Evolutionary conservation across 2,797 vertebrate species (phyloP).

Genomic region (Heliangelus exortis): DNA sequence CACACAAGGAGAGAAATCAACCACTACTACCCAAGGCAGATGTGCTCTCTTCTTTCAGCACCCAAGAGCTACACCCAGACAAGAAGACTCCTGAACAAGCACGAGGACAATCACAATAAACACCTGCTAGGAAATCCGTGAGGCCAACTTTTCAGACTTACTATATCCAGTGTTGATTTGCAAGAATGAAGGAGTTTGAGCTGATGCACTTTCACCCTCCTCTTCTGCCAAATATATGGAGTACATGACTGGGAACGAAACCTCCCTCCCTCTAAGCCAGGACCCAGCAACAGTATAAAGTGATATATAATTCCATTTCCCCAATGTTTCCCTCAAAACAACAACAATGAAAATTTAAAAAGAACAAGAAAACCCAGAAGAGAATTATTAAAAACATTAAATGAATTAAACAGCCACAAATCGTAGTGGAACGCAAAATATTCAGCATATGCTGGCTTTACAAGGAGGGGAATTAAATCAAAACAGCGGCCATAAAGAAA

Average conservation of each 20-base stretch:
- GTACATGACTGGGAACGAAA: not conserved
- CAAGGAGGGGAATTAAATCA: not conserved
- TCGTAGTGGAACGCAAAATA: not conserved
- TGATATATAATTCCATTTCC: not conserved
- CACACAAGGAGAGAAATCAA: not conserved
- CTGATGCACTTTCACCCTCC: not conserved
- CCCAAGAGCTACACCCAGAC: not conserved
- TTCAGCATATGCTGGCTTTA: not conserved
- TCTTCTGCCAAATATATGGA: not conserved
- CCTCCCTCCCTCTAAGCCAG: not conserved
- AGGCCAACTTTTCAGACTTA: not conserved
- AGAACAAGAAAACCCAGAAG: not conserved
- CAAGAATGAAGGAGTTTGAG: not conserved
- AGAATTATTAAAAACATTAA: conserved; percentile 40
- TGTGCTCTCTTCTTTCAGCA: not conserved
- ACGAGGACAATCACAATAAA: not conserved
- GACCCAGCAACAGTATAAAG: not conserved
- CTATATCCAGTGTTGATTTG: not conserved
- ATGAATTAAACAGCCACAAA: conserved; percentile 1
- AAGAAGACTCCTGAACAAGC: not conserved
- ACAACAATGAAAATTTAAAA: not conserved
- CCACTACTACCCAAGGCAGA: not conserved
- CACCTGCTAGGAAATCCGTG: not conserved
- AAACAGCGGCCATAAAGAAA: not conserved
- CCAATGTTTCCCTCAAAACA: not conserved